Base-by-base conservation (phyloP, 1,140 invertebrate species). In the Uloborus diversus region DNA sequence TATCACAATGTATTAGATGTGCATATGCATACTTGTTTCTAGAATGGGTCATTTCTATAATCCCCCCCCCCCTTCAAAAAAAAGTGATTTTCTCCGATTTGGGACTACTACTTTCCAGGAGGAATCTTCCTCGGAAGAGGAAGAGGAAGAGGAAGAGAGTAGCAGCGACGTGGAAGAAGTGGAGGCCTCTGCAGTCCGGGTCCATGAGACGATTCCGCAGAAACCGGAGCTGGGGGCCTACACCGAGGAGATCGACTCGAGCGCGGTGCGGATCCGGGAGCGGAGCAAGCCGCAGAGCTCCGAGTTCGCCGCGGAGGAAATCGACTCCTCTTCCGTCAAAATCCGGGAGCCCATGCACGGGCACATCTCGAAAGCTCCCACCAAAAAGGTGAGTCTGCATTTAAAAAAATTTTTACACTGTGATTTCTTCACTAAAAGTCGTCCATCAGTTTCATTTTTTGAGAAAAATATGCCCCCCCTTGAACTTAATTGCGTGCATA, bases 201-300 rank as follows among this genome's bases (percentile, higher is more conserved):
- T 83, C 33, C 83, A 83, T 47, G 79, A 82, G 30, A 57, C 80
- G 5, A 81, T 71, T 49, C 65, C 80, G n/a, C 81, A 81, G 65
- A 79, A 81, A 30, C 65, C 81, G 17, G 53, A 83, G 71, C 62
- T 83, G 14, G 81, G 80, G n/a, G 66, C 71, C 17, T 82, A 82
- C 47, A 83, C 81, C 2, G 83, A 84, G 81, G 84, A 84, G 68
- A 83, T 84, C 7, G 84, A 84, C 53, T 81, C 81, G 1, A 82
- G 76, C n/a, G 83, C 82, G 3, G 83, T 84, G 23, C 62, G 82
- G 37, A 83, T 84, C 28, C 70, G 83, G 1, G 84, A 84, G n/a
- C n/a, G n/a, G 62, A 82, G 75, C 51, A 82, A 79, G 49, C 64
- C 79, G 1, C 27, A 81, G 17, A 81, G 49, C 28, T 61, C 80